Conservation (phyloP, 2,888 invertebrate species). For the Ditula angustiorana region DNA sequence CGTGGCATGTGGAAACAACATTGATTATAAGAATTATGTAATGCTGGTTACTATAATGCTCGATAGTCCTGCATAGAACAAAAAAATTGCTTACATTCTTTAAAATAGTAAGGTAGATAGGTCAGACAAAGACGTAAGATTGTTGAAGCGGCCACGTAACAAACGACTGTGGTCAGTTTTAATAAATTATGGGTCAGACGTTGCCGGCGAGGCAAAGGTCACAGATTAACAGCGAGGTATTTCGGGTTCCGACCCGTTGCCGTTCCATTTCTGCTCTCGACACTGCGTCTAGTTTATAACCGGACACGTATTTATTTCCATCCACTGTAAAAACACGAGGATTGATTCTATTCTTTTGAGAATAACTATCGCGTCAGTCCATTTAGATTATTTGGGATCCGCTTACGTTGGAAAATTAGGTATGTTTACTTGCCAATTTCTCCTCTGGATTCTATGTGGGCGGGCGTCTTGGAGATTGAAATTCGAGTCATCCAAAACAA, state of each 20-base stretch:
- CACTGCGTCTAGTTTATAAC: constrained; percentile 58
- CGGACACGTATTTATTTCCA: constrained; percentile 42
- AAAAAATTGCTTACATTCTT: not conserved
- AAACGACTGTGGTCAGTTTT: constrained; percentile 60
- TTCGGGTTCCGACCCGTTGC: constrained; percentile 71
- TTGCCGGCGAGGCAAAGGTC: constrained; percentile 70
- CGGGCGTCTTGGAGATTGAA: not conserved
- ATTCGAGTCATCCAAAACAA: not conserved
- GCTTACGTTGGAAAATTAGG: not conserved
- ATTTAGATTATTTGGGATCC: not conserved
- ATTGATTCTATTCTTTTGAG: not conserved
- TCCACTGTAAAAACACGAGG: not conserved
- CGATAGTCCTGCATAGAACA: too few species aligned
- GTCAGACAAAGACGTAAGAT: constrained; percentile 28
- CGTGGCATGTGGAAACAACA: too few species aligned
- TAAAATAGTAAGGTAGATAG: constrained; percentile 11
- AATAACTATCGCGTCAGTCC: not conserved
- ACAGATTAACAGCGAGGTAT: constrained; percentile 77
- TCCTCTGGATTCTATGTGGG: not conserved
- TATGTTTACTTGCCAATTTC: not conserved
- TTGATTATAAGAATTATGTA: too few species aligned
- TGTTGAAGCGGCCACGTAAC: constrained; percentile 44
- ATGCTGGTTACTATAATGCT: too few species aligned
- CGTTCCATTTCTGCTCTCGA: constrained; percentile 66
- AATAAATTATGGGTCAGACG: constrained; percentile 75